Evolutionary conservation across 2,113 vertebrate species (phyloP), one percentile per base, ranked within the genome.

Genomic region (Mungos mungo): DNA sequence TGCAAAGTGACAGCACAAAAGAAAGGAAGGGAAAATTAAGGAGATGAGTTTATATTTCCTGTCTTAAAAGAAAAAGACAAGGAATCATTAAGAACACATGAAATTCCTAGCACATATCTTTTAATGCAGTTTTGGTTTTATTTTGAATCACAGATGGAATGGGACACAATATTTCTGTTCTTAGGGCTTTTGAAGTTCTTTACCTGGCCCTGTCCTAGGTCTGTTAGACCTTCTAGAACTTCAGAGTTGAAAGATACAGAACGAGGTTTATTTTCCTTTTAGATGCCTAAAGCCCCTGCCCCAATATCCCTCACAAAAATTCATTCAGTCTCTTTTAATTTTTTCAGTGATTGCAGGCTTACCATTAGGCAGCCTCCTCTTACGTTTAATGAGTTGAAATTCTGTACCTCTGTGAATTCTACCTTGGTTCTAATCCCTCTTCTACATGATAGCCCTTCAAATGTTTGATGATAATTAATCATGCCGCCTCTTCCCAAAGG

Each of bases 391-490:
- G 21, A 84, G 11, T 71, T 92, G 52, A 85, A 60, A 82, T 71
- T 84, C 85, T 93, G 66, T 35, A n/a, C 29, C 38, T 95, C 57
- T 86, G 27, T 96, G 86, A 68, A 50, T 63, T 89, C n/a, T 45
- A 2, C n/a, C 47, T 47, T 77, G 65, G 3, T 81, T 96, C 60
- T 80, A n/a, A 79, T 57, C 11, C 47, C 79, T 85, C 72, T 93
- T 93, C 45, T 52, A 2, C 68, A 15, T 60, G 66, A 65, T 41
- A 92, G n/a, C 18, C 13, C 54, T 93, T 90, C 35, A 90, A 45
- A 63, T 68, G 71, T 38, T 71, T 60, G 31, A 29, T 95, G 29
- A 41, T 88, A 54, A 57, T 63, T 86, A 82, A 31, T 88, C 47
- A 52, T 82, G 50, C 1, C 19, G 81, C 38, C 27, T 95, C 38